A percentile compares a stretch with the other conserved stretches of the same genome.
phyloP scores from a whole-genome alignment of 35 echinoderm and acorn worm species.

The Holothuria glaberrima region DNA sequence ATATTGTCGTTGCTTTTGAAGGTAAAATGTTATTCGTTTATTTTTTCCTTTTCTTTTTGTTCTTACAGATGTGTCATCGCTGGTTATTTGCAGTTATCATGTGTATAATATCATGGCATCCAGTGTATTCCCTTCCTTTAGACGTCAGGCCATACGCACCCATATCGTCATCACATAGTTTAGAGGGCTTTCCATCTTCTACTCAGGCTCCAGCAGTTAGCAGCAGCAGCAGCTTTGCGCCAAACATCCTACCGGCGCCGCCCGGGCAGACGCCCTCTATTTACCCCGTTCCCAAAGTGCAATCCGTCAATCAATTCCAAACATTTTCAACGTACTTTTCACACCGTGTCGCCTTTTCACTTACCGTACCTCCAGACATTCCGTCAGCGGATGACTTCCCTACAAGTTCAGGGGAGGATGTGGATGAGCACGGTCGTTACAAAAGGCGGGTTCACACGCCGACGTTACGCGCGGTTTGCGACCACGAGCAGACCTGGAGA shows the following conservation, averaged over 20 bases:
- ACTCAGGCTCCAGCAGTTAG: slow-evolving; percentile 26
- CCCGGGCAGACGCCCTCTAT: not conserved
- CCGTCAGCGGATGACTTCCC: slow-evolving; percentile 41
- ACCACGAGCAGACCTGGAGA: not conserved
- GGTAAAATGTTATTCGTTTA: not conserved
- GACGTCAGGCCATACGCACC: not conserved
- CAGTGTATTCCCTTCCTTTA: slow-evolving; percentile 54
- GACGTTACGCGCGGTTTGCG: slow-evolving; percentile 19
- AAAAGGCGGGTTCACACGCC: slow-evolving; percentile 13
- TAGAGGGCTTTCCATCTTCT: slow-evolving; percentile 57
- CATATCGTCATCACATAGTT: slow-evolving; percentile 12
- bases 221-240: not conserved
- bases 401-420: not conserved
- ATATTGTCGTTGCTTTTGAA: too few relatives aligned
- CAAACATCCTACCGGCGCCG: slow-evolving; percentile 22
- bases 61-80: slow-evolving; percentile 60
- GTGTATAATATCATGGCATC: slow-evolving; percentile 58
- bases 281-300: slow-evolving; percentile 36
- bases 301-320: slow-evolving; percentile 39
- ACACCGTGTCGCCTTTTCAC: slow-evolving; percentile 43
- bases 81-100: slow-evolving; percentile 60
- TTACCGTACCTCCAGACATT: slow-evolving; percentile 29
- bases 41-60: not conserved
- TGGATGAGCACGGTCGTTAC: slow-evolving; percentile 30
- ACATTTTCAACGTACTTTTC: slow-evolving; percentile 46